Evolutionary conservation across 2,888 invertebrate genomes (phyloP).

Genomic region (Melanostoma mellinum): DNA sequence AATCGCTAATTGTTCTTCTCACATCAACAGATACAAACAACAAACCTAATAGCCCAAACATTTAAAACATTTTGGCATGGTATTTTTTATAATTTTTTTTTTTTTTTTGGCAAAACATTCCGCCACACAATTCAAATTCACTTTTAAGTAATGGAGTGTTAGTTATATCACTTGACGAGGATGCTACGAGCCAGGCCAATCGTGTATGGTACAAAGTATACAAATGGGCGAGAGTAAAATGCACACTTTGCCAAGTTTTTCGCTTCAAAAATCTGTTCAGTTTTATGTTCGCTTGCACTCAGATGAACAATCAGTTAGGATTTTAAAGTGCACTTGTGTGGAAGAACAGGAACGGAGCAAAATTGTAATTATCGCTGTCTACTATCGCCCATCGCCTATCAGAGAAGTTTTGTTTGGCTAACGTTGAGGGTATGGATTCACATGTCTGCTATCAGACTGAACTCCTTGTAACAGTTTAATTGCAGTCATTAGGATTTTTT

Average conservation of each 20-base stretch:
- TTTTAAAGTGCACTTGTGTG: constrained; percentile 43
- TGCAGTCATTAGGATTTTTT: constrained; percentile 32
- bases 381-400: constrained; percentile 16
- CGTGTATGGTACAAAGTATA: constrained; percentile 9
- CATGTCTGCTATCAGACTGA: constrained; percentile 26
- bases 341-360: constrained; percentile 22
- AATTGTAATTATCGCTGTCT: constrained; percentile 55
- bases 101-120: constrained; percentile 45
- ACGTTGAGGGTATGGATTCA: constrained; percentile 5
- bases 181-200: constrained; percentile 26
- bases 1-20: constrained; percentile 42
- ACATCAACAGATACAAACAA: constrained; percentile 35
- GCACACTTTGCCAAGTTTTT: constrained; percentile 53
- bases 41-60: neutral
- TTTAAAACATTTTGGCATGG: constrained; percentile 36
- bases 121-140: constrained; percentile 54
- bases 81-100: neutral
- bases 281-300: constrained; percentile 47
- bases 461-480: constrained; percentile 41
- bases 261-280: constrained; percentile 44
- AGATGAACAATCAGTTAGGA: constrained; percentile 48
- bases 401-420: constrained; percentile 18
- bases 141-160: constrained; percentile 58
- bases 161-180: constrained; percentile 59
- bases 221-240: constrained; percentile 21